A percentile compares a stretch with the other conserved stretches of the same genome.
phyloP scores from a whole-genome alignment of 2,888 invertebrate species.

The Monopis laevigella region DNA sequence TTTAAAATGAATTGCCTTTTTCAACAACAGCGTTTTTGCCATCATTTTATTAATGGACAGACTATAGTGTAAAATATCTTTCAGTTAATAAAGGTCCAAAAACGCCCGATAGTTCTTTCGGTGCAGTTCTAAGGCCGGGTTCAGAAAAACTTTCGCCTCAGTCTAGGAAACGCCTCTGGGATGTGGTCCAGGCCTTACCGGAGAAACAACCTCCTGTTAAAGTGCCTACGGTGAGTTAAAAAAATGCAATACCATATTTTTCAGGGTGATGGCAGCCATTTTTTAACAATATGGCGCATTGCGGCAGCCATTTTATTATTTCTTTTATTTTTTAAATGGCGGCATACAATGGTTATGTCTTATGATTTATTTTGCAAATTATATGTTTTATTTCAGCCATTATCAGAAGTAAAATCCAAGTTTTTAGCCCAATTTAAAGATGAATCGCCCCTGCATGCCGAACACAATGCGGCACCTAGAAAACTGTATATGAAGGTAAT shows the following conservation, averaged over 20 bases:
- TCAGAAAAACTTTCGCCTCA: constrained; percentile 42
- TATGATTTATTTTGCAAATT: too few relatives aligned
- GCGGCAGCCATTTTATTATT: too few relatives aligned
- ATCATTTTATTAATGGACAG: too few relatives aligned
- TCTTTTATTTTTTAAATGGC: too few relatives aligned
- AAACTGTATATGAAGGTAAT: constrained; percentile 40
- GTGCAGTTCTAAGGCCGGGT: constrained; percentile 45
- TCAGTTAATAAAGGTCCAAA: constrained; percentile 36
- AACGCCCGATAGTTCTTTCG: constrained; percentile 58
- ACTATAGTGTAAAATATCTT: too few relatives aligned
- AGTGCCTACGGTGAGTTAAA: constrained; percentile 32
- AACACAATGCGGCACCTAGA: constrained; percentile 28
- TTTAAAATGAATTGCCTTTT: too few relatives aligned
- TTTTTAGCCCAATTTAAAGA: constrained; percentile 47
- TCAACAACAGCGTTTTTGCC: too few relatives aligned
- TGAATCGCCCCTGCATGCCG: constrained; percentile 32
- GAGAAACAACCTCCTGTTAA: constrained; percentile 23
- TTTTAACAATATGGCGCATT: too few relatives aligned
- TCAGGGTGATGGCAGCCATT: too few relatives aligned
- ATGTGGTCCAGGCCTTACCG: constrained; percentile 42
- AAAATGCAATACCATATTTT: too few relatives aligned
- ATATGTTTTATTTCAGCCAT: constrained; percentile 40
- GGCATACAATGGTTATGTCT: too few relatives aligned
- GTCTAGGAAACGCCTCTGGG: constrained; percentile 47
- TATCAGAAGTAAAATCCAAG: constrained; percentile 64